Evolutionary conservation across 2,797 vertebrate species (phyloP), one percentile per base, ranked within the genome.

Genomic region (Trematomus bernacchii): DNA sequence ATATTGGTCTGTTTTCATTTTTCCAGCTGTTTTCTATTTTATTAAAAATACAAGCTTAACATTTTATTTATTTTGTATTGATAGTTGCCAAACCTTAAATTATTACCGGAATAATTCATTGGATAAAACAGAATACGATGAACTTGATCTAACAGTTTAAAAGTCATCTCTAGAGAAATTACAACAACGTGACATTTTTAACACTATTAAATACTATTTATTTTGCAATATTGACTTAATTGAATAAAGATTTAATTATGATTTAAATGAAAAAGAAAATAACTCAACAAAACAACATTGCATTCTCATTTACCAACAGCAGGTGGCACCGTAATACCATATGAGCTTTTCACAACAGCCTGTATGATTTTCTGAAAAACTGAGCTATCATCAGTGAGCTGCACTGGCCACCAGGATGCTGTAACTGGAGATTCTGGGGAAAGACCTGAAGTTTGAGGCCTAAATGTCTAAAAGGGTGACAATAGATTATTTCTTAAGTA

Each of bases 281-380:
- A 8, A 33, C 1, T 2, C 7, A 14, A 7, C 12, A 3, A 7
- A n/a, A 15, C 1, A 15, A 8, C 1, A 12, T 19, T 72, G 57
- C 42, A 37, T 10, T 73, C 0, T 46, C 51, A 0, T 6, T 7
- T 1, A 19, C 0, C 3, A 21, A 8, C 91, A 84, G 71, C 76
- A 90, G 89, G 2, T 82, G 87, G 84, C 69, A 1, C 0, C 42
- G 2, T 27, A 2, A 18, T 0, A 44, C 51, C 51, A n/a, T 6
- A n/a, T 3, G 27, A 19, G 37, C 37, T 7, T 23, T 3, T 18
- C 33, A 15, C 2, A 6, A 8, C 79, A 64, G 53, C 50, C 54
- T 33, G 42, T 4, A 0, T 0, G 37, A 10, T 13, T 23, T 4
- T 51, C 51, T 68, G n/a, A 51, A 10, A 3, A 23, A 3, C 46